These are phyloP conservation scores for Suillia variegata DNA, from an alignment of 2,888 invertebrate species.

Conservation along the genomic window DNA sequence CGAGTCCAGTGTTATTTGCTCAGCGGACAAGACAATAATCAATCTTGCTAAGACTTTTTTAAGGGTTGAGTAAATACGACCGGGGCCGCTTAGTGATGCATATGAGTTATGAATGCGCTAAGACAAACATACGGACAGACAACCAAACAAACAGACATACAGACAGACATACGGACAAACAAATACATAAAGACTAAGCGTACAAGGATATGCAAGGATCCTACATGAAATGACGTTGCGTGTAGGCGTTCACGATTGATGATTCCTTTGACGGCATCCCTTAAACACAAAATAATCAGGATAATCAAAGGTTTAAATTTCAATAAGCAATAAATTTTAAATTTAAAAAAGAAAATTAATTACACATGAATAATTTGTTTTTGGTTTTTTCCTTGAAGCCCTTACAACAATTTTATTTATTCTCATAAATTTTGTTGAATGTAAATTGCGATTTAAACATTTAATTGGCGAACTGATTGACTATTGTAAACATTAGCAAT, in stretches of 20 bases:
- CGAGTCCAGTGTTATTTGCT: constrained; percentile 37
- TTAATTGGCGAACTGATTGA: no score
- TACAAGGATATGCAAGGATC: constrained; percentile 40
- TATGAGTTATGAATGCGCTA: background rate
- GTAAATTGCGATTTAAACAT: no score
- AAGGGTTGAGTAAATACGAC: constrained; percentile 49
- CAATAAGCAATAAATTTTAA: background rate
- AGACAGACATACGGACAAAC: constrained; percentile 26
- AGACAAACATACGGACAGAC: constrained; percentile 27
- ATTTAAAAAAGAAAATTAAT: no score
- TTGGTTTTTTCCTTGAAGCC: background rate
- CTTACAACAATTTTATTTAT: background rate
- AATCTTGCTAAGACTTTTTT: constrained; percentile 55
- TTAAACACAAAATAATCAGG: background rate
- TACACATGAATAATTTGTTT: background rate
- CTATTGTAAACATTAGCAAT: no score
- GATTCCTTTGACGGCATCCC: constrained; percentile 33
- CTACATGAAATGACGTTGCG: constrained; percentile 28
- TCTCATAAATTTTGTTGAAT: no score
- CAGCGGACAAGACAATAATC: constrained; percentile 54
- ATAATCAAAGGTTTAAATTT: background rate
- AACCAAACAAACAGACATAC: no score
- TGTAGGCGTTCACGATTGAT: constrained; percentile 50
- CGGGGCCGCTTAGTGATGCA: background rate
- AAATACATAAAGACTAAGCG: no score